Percentiles rank a stretch among this genome's conserved stretches.
Conservation (phyloP, 2,888 invertebrate genomes). For the Drosophila mimetica region DNA sequence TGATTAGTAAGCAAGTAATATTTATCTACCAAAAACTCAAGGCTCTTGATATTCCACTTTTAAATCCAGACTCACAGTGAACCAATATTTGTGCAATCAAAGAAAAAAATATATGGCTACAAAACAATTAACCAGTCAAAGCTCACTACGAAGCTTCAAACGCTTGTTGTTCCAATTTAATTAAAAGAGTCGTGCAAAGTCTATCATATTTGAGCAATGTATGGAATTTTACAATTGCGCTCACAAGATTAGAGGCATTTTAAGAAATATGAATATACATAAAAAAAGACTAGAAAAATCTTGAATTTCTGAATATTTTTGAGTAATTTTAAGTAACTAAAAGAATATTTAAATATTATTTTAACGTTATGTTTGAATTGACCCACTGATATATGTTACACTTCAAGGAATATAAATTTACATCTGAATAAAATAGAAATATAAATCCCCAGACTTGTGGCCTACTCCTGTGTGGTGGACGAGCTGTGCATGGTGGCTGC, state of each 20-base stretch:
- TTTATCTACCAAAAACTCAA: no score
- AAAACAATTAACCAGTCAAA: conserved; percentile 2
- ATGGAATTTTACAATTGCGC: background rate
- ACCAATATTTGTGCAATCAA: background rate
- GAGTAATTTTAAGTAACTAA: no score
- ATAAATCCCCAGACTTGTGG: conserved; percentile 84
- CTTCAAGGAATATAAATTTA: no score
- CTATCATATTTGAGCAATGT: no score
- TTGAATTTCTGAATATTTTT: no score
- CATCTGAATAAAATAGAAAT: no score
- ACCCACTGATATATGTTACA: no score
- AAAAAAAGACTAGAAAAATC: no score
- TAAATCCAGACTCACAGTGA: background rate
- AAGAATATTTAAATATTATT: no score
- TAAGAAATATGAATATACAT: no score
- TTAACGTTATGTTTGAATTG: no score
- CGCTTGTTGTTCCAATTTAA: background rate
- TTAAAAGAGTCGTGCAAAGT: background rate
- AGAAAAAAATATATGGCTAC: conserved; percentile 1
- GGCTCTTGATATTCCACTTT: background rate
- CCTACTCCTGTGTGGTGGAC: conserved; percentile 90
- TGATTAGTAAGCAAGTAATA: background rate
- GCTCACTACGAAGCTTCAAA: conserved; percentile 3
- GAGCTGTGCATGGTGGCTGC: conserved; percentile 89
- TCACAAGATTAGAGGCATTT: background rate